phyloP scores from a whole-genome alignment of 2,113 vertebrate genomes.

The Crotalus horridus region DNA sequence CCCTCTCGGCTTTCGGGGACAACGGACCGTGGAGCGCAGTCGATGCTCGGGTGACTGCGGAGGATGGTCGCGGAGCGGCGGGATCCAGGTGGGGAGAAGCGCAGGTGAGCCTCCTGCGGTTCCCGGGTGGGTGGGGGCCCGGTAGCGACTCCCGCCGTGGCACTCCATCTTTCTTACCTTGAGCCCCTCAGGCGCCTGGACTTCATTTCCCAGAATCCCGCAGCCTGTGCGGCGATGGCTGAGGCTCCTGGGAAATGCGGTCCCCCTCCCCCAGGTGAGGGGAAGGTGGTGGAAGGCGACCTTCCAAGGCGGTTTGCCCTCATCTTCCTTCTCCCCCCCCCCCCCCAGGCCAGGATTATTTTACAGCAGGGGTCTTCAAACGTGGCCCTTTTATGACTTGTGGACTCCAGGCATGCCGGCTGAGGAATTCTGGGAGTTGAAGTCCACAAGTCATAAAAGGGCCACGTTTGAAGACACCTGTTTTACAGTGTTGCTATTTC shows the following conservation, averaged over 20 bases:
- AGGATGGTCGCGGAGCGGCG: neutral
- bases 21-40: neutral
- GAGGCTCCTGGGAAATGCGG: neutral
- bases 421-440: no score
- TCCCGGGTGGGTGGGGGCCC: no score
- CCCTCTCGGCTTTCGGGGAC: neutral
- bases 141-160: neutral
- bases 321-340: no score
- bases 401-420: no score
- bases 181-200: neutral
- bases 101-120: neutral
- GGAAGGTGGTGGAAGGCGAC: neutral
- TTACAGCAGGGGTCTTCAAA: no score
- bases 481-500: neutral
- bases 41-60: rapidly evolving
- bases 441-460: no score
- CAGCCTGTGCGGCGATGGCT: neutral
- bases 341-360: no score
- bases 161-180: neutral
- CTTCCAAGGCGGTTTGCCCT: neutral
- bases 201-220: neutral
- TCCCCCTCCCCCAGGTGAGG: neutral
- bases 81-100: neutral
- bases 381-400: no score
- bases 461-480: neutral